These are phyloP conservation scores for Netelia melanura DNA, from an alignment of 2,888 invertebrate genomes.

Conservation along the genomic window DNA sequence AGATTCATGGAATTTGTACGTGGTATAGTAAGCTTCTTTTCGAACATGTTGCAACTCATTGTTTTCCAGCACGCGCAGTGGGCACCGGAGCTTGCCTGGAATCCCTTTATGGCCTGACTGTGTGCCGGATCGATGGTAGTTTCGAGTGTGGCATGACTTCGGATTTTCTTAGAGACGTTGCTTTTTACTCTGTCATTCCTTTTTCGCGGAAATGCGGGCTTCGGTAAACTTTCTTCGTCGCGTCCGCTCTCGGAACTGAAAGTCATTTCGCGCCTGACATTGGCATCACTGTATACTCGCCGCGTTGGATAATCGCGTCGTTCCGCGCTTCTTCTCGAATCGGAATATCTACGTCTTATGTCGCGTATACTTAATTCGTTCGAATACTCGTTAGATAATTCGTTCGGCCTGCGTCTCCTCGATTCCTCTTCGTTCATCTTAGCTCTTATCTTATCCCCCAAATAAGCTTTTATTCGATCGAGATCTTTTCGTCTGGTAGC, in stretches of 20 bases:
- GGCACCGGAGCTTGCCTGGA: conserved; percentile 47
- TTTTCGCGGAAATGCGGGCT: neutral
- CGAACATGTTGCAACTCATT: conserved; percentile 57
- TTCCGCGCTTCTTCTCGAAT: conserved; percentile 64
- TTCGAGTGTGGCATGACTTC: conserved; percentile 63
- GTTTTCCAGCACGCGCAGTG: conserved; percentile 57
- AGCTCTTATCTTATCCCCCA: conserved; percentile 75
- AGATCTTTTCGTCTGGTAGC: conserved; percentile 70
- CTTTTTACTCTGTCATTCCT: neutral
- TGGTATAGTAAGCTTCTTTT: conserved; percentile 61
- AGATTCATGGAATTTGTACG: conserved; percentile 19
- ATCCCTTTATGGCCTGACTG: conserved; percentile 54
- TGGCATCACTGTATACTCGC: conserved; percentile 79
- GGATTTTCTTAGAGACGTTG: conserved; percentile 53
- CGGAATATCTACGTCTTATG: conserved; percentile 75
- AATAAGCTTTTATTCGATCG: conserved; percentile 73
- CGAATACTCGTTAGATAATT: conserved; percentile 37
- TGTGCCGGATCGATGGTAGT: conserved; percentile 54
- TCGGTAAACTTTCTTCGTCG: conserved; percentile 23
- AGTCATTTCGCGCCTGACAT: conserved; percentile 61
- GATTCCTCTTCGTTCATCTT: conserved; percentile 76
- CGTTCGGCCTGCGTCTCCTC: conserved; percentile 10
- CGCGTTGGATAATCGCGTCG: conserved; percentile 74
- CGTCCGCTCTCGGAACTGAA: conserved; percentile 38
- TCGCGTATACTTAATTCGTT: conserved; percentile 63